phyloP scores from a whole-genome alignment of 2,797 vertebrate species.

The Cirrhinus mrigala region DNA sequence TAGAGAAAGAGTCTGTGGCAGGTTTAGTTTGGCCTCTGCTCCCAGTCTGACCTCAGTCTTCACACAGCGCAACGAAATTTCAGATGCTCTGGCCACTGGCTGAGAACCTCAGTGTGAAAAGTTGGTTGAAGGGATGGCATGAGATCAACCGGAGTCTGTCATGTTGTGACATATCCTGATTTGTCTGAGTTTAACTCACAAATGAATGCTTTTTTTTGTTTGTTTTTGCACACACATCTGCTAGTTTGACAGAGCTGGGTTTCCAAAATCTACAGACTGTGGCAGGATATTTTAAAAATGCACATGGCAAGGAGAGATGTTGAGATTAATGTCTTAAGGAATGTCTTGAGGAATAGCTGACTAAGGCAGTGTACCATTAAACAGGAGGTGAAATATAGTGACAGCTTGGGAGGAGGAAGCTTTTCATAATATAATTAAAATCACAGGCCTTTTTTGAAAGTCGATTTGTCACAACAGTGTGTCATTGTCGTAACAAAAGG shows the following conservation, averaged over 20 bases:
- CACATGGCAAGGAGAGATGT: constrained; percentile 21
- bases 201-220: background rate
- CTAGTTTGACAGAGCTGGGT: background rate
- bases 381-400: constrained; percentile 37
- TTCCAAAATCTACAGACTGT: constrained; percentile 24
- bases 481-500: constrained; percentile 48
- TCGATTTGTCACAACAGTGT: constrained; percentile 18
- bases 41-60: constrained; percentile 70
- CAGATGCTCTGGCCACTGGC: constrained; percentile 61
- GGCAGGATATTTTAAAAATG: constrained; percentile 32
- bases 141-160: constrained; percentile 41
- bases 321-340: constrained; percentile 23
- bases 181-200: background rate
- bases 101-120: constrained; percentile 67
- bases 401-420: constrained; percentile 23
- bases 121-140: constrained; percentile 48
- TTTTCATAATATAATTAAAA: constrained; percentile 30
- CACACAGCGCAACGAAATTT: constrained; percentile 74
- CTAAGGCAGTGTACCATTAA: constrained; percentile 34
- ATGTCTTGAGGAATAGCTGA: constrained; percentile 35
- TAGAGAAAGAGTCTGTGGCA: constrained; percentile 43
- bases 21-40: constrained; percentile 72
- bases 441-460: background rate
- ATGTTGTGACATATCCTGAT: background rate
- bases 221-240: background rate